Percentiles rank a stretch among this genome's conserved stretches.
Evolutionary conservation across 2,113 vertebrate genomes (phyloP).

Genomic region (Dromiciops gliroides): DNA sequence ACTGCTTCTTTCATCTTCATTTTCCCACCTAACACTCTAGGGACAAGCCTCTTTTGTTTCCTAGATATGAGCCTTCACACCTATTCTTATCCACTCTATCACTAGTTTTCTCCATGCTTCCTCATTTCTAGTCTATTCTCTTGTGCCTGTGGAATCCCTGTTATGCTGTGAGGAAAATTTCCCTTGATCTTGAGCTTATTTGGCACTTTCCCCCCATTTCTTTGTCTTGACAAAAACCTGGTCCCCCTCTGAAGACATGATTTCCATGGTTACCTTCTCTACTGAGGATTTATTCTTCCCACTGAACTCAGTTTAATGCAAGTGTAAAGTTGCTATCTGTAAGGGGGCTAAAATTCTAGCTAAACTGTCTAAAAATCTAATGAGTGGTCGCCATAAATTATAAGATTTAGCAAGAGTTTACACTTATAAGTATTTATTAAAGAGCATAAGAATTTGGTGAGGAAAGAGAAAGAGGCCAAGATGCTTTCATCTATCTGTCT

Average conservation of each 20-base stretch:
- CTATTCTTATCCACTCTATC: too few species aligned
- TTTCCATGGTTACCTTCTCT: neutral
- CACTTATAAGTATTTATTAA: too few species aligned
- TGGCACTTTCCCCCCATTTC: neutral
- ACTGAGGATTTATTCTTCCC: neutral
- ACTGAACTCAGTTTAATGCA: neutral
- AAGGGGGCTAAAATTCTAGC: too few species aligned
- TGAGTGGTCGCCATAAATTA: too few species aligned
- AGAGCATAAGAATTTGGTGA: too few species aligned
- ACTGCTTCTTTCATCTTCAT: neutral
- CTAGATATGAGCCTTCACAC: too few species aligned
- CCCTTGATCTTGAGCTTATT: neutral
- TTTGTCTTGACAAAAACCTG: neutral
- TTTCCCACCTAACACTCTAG: neutral
- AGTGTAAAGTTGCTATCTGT: too few species aligned
- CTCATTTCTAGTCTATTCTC: too few species aligned
- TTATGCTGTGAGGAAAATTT: neutral
- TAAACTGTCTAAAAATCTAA: too few species aligned
- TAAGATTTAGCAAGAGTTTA: too few species aligned
- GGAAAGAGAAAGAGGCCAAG: too few species aligned
- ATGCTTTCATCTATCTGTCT: too few species aligned
- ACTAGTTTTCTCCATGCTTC: neutral
- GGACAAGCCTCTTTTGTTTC: neutral
- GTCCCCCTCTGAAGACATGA: neutral
- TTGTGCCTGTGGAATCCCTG: neutral